phyloP scores from a whole-genome alignment of 2,797 vertebrate species.

The Psittacula echo region DNA sequence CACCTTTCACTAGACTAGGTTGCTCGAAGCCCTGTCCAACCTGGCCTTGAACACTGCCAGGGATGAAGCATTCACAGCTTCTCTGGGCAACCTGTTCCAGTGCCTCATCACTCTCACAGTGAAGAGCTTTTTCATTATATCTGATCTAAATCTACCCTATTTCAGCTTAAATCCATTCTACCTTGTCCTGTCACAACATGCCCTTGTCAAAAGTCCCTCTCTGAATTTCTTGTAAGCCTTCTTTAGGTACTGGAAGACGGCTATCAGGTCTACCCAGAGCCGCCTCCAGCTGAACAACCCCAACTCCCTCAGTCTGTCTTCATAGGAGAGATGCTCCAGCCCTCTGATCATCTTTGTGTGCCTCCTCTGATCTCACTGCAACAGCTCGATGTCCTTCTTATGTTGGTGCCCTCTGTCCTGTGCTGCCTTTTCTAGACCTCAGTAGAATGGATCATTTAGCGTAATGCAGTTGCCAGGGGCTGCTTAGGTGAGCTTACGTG shows the following conservation, averaged over 20 bases:
- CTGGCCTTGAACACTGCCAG: not conserved
- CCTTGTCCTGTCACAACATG: not conserved
- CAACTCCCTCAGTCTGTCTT: not conserved
- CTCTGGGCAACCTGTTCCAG: not conserved
- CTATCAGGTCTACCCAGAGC: not conserved
- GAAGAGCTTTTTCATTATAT: not conserved
- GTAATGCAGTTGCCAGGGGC: not conserved
- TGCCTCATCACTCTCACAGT: not conserved
- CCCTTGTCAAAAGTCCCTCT: not conserved
- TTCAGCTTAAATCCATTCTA: not conserved
- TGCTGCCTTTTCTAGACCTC: not conserved
- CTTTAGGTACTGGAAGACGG: not conserved
- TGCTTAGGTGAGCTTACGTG: fast-evolving
- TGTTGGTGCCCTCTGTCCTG: not conserved
- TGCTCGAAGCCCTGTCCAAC: not conserved
- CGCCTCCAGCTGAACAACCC: not conserved
- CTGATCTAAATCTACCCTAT: not conserved
- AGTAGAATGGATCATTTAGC: not conserved
- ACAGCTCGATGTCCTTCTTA: not conserved
- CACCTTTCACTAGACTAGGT: not conserved
- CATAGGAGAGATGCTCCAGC: not conserved
- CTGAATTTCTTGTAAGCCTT: not conserved
- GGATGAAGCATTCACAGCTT: not conserved
- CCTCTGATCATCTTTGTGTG: not conserved
- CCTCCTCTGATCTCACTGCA: not conserved